Conservation (phyloP, 1,140 invertebrate genomes). For the Drosophila saltans region DNA sequence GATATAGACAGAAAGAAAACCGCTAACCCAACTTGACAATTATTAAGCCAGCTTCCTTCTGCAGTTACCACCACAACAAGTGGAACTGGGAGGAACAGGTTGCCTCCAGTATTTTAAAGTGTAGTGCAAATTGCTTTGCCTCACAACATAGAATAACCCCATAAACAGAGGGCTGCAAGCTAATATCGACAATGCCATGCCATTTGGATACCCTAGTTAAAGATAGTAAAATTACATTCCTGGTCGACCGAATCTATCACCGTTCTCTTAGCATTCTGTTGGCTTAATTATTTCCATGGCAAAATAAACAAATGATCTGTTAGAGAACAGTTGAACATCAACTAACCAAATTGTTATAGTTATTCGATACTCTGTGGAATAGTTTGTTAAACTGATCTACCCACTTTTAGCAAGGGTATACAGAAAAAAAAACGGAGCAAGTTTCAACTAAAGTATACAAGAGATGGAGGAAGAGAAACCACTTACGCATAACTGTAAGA, state of each 20-base stretch:
- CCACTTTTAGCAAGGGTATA: constrained; percentile 13
- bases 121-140: constrained; percentile 67
- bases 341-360: too few species aligned
- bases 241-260: too few species aligned
- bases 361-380: neutral
- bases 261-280: too few species aligned
- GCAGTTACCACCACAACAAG: constrained; percentile 26
- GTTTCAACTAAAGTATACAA: constrained; percentile 36
- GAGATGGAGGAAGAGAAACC: constrained; percentile 39
- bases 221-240: too few species aligned
- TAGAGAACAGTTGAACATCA: too few species aligned
- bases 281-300: too few species aligned
- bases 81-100: constrained; percentile 38
- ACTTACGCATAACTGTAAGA: constrained; percentile 81
- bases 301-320: too few species aligned
- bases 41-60: constrained; percentile 46
- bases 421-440: constrained; percentile 61
- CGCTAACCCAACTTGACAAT: constrained; percentile 69
- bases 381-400: neutral
- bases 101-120: constrained; percentile 34
- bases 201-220: constrained; percentile 10
- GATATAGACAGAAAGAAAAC: constrained; percentile 35
- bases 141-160: constrained; percentile 37
- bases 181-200: neutral
- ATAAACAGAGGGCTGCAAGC: constrained; percentile 54